phyloP scores from a whole-genome alignment of 2,113 vertebrate genomes.

The Pholis gunnellus region DNA sequence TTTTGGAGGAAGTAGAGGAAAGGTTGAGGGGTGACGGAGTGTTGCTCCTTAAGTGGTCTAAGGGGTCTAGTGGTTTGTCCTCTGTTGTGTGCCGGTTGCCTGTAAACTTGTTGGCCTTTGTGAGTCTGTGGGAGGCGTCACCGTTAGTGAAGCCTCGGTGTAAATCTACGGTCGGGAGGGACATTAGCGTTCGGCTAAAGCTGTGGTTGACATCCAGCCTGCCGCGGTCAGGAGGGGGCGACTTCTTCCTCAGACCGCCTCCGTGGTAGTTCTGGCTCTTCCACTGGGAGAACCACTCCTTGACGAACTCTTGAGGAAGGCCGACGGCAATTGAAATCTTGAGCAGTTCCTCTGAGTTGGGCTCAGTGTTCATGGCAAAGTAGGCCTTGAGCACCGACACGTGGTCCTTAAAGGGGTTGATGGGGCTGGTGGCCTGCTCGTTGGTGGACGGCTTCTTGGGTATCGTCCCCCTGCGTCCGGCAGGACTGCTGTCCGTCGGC shows the following conservation, averaged over 20 bases:
- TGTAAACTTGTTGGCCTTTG: conserved; percentile 91
- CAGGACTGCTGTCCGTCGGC: conserved; percentile 88
- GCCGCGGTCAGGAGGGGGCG: conserved; percentile 88
- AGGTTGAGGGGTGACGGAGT: conserved; percentile 97
- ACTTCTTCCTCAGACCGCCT: conserved; percentile 85
- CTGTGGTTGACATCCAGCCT: conserved; percentile 85
- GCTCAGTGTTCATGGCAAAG: conserved; percentile 96
- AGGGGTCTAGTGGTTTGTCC: conserved; percentile 84
- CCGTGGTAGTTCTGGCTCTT: conserved; percentile 87
- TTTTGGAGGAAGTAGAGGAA: conserved; percentile 96
- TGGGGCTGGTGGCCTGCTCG: conserved; percentile 89
- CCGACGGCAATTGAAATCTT: conserved; percentile 96
- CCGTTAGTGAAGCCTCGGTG: conserved; percentile 90
- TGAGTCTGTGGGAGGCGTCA: conserved; percentile 90
- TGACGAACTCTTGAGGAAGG: conserved; percentile 96
- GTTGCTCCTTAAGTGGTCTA: conserved; percentile 95
- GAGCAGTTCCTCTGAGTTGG: conserved; percentile 96
- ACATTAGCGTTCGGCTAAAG: conserved; percentile 86
- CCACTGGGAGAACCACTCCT: conserved; percentile 95
- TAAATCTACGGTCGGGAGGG: conserved; percentile 88
- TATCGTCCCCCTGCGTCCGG: conserved; percentile 84
- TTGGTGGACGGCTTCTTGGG: conserved; percentile 86
- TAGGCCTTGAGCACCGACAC: conserved; percentile 97
- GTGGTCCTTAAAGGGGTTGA: conserved; percentile 94
- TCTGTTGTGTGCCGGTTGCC: conserved; percentile 86